Percentiles rank a stretch among this genome's conserved stretches.
These are phyloP conservation scores for Pseudobourletiella spinata DNA, from an alignment of 1,140 invertebrate species.

Conservation along the genomic window DNA sequence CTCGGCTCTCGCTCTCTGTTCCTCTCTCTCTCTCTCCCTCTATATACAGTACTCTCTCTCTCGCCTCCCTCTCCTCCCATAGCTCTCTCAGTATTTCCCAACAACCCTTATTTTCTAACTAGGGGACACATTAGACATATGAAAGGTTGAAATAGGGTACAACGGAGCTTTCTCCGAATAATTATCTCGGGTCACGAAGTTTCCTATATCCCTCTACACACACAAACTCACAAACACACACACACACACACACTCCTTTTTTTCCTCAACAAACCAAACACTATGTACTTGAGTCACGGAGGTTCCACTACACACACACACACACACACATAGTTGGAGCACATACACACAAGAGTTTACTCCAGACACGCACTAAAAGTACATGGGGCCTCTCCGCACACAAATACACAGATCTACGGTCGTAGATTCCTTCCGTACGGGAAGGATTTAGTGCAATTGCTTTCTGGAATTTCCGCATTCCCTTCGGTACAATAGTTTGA, in stretches of 20 bases:
- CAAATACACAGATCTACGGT: neutral
- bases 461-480: neutral
- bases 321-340: too few species aligned
- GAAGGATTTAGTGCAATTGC: neutral
- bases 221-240: neutral
- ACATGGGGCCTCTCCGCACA: too few species aligned
- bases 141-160: neutral
- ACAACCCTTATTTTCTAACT: constrained; percentile 1
- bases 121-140: neutral
- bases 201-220: neutral
- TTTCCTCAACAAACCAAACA: too few species aligned
- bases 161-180: constrained; percentile 6
- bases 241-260: neutral
- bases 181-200: constrained; percentile 21
- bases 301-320: neutral
- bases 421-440: neutral
- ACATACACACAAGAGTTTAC: too few species aligned
- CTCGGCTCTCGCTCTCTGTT: too few species aligned
- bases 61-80: too few species aligned
- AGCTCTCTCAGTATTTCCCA: too few species aligned
- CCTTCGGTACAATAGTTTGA: neutral
- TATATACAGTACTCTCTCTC: too few species aligned
- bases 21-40: too few species aligned
- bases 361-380: too few species aligned
- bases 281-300: too few species aligned